These are phyloP conservation scores for Villa cingulata DNA, from an alignment of 2,888 invertebrate genomes.

Conservation along the genomic window DNA sequence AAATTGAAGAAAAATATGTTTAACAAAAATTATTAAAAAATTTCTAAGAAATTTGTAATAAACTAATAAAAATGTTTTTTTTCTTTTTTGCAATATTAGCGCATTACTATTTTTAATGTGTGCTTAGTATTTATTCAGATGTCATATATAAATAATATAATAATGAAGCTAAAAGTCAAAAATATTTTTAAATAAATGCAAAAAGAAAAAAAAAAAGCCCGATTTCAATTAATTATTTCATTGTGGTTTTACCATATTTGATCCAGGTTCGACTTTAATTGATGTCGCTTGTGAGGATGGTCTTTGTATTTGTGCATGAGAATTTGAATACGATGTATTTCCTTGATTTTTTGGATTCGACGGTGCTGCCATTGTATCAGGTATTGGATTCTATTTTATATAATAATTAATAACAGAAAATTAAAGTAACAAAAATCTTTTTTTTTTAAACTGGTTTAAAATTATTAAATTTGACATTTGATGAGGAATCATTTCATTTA, in stretches of 20 bases:
- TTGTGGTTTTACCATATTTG: conserved; percentile 22
- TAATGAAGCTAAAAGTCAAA: too few relatives aligned
- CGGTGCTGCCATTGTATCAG: conserved; percentile 4
- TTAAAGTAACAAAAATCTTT: not conserved
- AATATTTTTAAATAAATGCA: too few relatives aligned
- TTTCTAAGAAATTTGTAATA: too few relatives aligned
- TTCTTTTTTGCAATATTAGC: not conserved
- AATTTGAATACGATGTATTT: not conserved
- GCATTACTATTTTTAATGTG: not conserved
- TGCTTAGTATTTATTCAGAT: too few relatives aligned
- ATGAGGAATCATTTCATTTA: too few relatives aligned
- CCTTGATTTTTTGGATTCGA: conserved; percentile 1
- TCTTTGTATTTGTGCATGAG: conserved; percentile 11
- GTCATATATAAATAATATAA: too few relatives aligned
- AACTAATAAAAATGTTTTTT: not conserved
- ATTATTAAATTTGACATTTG: too few relatives aligned
- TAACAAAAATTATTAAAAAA: too few relatives aligned
- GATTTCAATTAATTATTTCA: not conserved
- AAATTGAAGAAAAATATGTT: conserved; percentile 4
- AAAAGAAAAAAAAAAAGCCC: not conserved
- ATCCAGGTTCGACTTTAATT: conserved; percentile 30
- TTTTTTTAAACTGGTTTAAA: too few relatives aligned
- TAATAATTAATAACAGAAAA: too few relatives aligned
- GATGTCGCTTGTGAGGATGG: conserved; percentile 29
- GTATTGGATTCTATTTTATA: not conserved